Base-by-base conservation (phyloP, 1,140 invertebrate genomes). In the Argopecten irradians region DNA sequence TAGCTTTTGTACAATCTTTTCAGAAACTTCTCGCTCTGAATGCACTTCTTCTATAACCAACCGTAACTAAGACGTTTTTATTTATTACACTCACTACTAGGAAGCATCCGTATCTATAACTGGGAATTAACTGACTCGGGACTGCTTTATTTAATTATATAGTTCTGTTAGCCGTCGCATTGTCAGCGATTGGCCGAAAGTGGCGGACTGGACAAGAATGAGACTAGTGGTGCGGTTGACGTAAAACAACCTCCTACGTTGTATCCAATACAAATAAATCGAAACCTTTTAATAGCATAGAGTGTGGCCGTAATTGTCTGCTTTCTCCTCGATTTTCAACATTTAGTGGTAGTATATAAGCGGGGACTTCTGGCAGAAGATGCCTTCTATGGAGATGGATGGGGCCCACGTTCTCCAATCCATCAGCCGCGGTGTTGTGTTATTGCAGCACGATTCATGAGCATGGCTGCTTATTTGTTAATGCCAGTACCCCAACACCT, bases 241-340 rank as follows among this genome's bases (percentile, higher is more conserved):
- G 22, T 71, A 71, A 71, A 71, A n/a, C 55, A 71, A 71, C 55
- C 22, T 71, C 55, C 55, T 71, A 28, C n/a, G 16, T 71, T 16
- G 22, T 28, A 71, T 46, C 55, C 22, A 71, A 71, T 71, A 71
- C 55, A 71, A 71, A 71, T 71, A 71, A 71, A 71, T 71, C 55
- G 55, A 71, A 71, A 71, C 55, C 55, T 71, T 71, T 71, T 71
- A 71, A 71, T 71, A 71, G 55, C n/a, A 28, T 71, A 71, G 55
- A 71, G 16, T 71, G 55, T 71, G 28, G 14, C 55, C 55, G 16
- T 71, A 71, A 71, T 71, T 71, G 55, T 71, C 22, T 71, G 55
- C n/a, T 71, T 71, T 11, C 55, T 28, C 8, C 55, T 71, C 55
- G 22, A n/a, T 71, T 71, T 71, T 71, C 55, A 71, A 71, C 55